Percentiles rank a stretch among this genome's conserved stretches.
Evolutionary conservation across 2,888 invertebrate species (phyloP).

Genomic region (Didymodactylos carnosus): DNA sequence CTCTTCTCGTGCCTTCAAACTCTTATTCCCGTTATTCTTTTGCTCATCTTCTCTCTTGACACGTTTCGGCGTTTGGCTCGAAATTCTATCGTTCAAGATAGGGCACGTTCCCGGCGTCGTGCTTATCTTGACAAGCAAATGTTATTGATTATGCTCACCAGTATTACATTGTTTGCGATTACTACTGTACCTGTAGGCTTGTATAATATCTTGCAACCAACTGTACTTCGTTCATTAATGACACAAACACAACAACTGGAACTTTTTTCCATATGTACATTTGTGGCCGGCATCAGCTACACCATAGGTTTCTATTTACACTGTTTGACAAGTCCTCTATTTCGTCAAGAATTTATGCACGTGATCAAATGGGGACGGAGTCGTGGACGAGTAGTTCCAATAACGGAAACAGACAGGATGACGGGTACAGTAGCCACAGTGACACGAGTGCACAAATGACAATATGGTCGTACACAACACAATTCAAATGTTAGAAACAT

Average conservation of each 20-base stretch:
- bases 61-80: not conserved
- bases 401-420: not conserved
- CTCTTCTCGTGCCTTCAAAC: not conserved
- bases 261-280: not conserved
- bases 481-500: too few relatives aligned
- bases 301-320: not conserved
- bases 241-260: not conserved
- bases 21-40: not conserved
- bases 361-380: not conserved
- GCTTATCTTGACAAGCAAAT: not conserved
- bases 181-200: not conserved
- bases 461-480: too few relatives aligned
- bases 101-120: not conserved
- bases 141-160: not conserved
- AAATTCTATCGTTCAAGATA: not conserved
- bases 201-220: not conserved
- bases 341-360: not conserved
- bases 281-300: not conserved
- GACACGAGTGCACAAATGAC: not conserved
- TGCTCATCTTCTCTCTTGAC: not conserved
- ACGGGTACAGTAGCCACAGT: not conserved
- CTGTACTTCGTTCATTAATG: not conserved
- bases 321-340: not conserved
- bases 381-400: not conserved
- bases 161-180: not conserved